phyloP scores from a whole-genome alignment of 2,113 vertebrate species.

The Leptosomus discolor region DNA sequence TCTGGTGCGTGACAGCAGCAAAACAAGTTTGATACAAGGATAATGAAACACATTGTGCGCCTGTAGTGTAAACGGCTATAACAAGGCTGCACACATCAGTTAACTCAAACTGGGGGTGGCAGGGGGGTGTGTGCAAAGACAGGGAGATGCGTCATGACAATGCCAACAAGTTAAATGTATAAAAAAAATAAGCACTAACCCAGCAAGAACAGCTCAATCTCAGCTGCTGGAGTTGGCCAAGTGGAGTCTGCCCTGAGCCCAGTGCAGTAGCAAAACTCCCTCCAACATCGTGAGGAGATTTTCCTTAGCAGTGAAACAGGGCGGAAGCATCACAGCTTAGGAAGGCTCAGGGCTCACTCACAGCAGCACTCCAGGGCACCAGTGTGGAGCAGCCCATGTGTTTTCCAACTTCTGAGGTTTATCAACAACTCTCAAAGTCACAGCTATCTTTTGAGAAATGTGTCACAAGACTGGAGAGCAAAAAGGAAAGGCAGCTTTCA shows the following conservation, averaged over 20 bases:
- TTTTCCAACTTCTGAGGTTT: neutral
- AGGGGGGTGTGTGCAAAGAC: neutral
- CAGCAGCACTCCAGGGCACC: neutral
- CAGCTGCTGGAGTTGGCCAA: neutral
- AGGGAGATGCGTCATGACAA: neutral
- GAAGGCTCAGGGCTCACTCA: neutral
- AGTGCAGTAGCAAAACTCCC: neutral
- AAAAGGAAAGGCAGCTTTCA: neutral
- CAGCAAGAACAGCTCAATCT: neutral
- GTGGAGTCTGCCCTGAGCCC: neutral
- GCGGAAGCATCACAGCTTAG: rapidly evolving
- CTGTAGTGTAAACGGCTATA: neutral
- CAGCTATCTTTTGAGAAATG: neutral
- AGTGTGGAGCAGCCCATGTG: neutral
- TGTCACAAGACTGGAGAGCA: neutral
- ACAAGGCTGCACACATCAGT: neutral
- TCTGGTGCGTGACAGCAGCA: constrained; percentile 63
- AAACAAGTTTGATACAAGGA: constrained; percentile 69
- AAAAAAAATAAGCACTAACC: neutral
- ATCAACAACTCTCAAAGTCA: neutral
- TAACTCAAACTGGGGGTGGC: neutral
- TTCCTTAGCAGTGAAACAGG: neutral
- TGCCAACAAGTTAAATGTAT: neutral
- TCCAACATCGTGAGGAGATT: rapidly evolving
- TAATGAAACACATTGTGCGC: constrained; percentile 63